Evolutionary conservation across 2,888 invertebrate genomes (phyloP).

Genomic region (Galeopsomyia nigrocyanea): DNA sequence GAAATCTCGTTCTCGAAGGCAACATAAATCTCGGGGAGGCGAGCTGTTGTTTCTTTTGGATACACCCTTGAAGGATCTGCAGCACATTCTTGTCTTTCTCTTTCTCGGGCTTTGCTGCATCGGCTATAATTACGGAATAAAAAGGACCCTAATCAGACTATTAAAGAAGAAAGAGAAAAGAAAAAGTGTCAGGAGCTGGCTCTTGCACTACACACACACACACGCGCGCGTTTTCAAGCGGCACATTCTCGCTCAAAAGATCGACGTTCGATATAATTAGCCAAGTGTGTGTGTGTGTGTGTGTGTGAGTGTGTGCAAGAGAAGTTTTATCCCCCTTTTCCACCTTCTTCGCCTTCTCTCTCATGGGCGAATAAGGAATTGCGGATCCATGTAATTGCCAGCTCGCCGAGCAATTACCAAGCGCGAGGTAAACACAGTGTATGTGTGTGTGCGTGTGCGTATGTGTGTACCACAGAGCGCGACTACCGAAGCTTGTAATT

Average conservation of each 20-base stretch:
- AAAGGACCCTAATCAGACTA: neutral
- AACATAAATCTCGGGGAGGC: no score
- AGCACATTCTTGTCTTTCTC: no score
- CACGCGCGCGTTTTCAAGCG: no score
- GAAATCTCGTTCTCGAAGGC: no score
- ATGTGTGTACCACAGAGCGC: neutral
- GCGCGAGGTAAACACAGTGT: conserved; percentile 41
- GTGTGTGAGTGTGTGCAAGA: no score
- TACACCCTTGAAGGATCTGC: no score
- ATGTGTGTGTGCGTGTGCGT: neutral
- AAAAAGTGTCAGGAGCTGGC: conserved; percentile 31
- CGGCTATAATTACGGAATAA: neutral
- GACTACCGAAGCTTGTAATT: conserved; percentile 54
- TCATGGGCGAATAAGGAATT: conserved; percentile 10
- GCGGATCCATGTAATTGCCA: conserved; percentile 45
- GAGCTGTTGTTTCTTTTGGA: no score
- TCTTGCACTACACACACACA: neutral
- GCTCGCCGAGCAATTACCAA: conserved; percentile 43
- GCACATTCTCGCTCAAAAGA: conserved; percentile 15
- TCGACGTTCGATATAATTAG: conserved; percentile 46
- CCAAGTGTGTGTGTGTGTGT: neutral
- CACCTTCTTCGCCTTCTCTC: conserved; percentile 1
- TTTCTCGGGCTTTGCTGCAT: no score
- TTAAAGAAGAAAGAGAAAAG: neutral
- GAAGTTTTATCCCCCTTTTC: no score